Evolutionary conservation across 2,113 vertebrate species (phyloP), one percentile per base, ranked within the genome.

Genomic region (Trichechus manatus): DNA sequence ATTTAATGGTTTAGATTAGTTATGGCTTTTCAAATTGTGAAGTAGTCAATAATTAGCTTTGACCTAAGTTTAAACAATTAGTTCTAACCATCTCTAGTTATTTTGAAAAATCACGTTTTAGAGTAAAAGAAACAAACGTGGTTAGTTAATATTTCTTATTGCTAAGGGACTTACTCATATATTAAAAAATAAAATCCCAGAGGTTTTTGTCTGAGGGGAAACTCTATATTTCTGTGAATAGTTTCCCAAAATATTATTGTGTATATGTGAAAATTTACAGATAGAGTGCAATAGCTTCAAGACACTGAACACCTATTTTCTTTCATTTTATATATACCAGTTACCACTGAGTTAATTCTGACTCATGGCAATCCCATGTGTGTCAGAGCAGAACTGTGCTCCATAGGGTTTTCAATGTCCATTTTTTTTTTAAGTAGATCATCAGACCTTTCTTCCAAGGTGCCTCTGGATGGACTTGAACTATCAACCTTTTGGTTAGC

Each of bases 1-100:
- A 87, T 96, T 97, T 94, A 98, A 97, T 97, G 88, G 50, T 93
- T 98, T 96, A 90, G 98, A 98, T 96, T 96, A 97, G 88, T 97
- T 98, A 96, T 7, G 53, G 50, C 42, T 97, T 97, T 98, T 97
- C 87, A 96, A 96, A 95, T 42, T 97, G 87, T 96, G 83, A 63
- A 96, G 94, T 83, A 93, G 68, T 68, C 92, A 98, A 97, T 95
- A 97, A 93, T 88, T 97, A 95, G 33, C 97, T 98, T 97, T 70
- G 89, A 97, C 31, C 39, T 95, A 81, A 80, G 39, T 98, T 97
- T 90, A 94, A 87, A 87, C 25, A 92, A 92, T 94, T 94, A 84
- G 61, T 96, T 97, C 87, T 96, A 97, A 95, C 39, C 6, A 77
- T 27, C 10, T 92, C 44, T 42, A 77, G 93, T 98, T 98, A 90